Evolutionary conservation across 2,113 vertebrate genomes (phyloP), one percentile per base, ranked within the genome.

Genomic region (Grammomys dolichurus): DNA sequence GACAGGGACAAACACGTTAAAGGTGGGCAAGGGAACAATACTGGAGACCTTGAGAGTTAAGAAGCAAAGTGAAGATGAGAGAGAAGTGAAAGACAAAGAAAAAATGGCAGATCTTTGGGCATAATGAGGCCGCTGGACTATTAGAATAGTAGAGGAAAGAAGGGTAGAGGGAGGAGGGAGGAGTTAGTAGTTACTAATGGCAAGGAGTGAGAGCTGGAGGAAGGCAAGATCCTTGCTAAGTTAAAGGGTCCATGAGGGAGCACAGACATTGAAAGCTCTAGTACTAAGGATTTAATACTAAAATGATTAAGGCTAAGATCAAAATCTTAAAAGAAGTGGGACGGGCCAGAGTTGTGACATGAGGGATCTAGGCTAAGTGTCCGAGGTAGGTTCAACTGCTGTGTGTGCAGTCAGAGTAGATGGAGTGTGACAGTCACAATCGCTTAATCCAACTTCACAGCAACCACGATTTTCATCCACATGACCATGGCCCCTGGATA

Each of bases 341-440:
- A 54, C 26, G 77, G 60, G 12, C 24, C 5, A 67, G 0, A 0
- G 6, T 3, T 24, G 36, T 14, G 16, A 56, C 54, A 3, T 36
- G 46, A 51, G 36, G 10, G 20, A 6, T 65, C 16, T 0, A 22
- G 48, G 40, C 4, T 9, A 54, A 46, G 54, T 7, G 3, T 40
- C 48, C 33, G 3, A 11, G 7, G 9, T 48, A 24, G 77, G 12
- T 67, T 40, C 78, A 46, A 1, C 69, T 33, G 70, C 89, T 54
- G 20, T 17, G 4, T 10, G 6, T 19, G 11, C 28, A 31, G 9
- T 67, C 40, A 56, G 33, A 63, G 7, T 12, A 8, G 13, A 22
- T 69, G 67, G 28, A 58, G 20, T 36, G 31, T 46, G 43, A 54
- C 86, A 90, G 8, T 3, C 10, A 54, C 86, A 90, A 11, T 3